Conservation (phyloP, 2,797 vertebrate species). For the Enteromius unitaeniatus region DNA sequence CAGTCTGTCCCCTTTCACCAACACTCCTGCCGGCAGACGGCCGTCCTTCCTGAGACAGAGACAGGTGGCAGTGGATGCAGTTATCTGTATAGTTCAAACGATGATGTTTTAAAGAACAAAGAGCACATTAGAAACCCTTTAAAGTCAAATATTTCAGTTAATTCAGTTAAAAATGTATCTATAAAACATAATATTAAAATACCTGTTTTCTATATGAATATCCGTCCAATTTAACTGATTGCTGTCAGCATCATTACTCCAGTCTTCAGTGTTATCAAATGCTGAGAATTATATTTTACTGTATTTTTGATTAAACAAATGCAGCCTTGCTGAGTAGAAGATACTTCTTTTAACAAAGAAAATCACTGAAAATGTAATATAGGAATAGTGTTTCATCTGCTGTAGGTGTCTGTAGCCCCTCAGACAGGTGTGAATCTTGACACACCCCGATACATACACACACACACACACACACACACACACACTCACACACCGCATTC, state of each 20-base stretch:
- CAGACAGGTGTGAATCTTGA: conserved; percentile 3
- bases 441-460: conserved; percentile 20
- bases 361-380: too few relatives aligned
- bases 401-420: neutral
- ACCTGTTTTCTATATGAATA: neutral
- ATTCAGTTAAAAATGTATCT: too few relatives aligned
- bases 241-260: neutral
- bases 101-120: too few relatives aligned
- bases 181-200: neutral
- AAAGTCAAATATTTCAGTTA: too few relatives aligned
- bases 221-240: neutral
- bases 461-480: conserved; percentile 18
- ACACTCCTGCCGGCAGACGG: conserved; percentile 66
- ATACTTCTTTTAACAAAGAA: neutral
- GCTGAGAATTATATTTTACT: neutral
- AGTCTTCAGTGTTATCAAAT: neutral
- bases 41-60: conserved; percentile 66
- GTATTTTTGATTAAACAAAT: neutral
- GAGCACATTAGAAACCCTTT: neutral
- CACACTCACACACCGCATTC: neutral
- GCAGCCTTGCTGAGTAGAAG: neutral
- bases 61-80: neutral
- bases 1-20: conserved; percentile 62
- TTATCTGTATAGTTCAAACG: neutral
- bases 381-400: too few relatives aligned